Base-by-base conservation (phyloP, 2,113 vertebrate genomes). In the Urocolius indicus region DNA sequence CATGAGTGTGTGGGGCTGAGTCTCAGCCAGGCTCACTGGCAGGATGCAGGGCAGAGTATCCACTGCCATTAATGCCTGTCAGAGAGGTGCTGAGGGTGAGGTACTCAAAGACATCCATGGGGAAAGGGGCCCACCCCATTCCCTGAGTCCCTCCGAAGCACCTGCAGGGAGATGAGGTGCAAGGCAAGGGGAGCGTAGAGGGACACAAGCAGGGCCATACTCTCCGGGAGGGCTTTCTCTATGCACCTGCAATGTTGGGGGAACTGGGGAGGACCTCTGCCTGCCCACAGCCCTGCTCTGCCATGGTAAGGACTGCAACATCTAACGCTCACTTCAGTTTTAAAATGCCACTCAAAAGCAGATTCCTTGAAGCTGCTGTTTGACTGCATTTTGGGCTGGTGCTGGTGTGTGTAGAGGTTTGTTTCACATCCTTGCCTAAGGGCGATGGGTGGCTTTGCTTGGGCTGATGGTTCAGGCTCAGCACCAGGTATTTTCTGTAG, bases 41-140 rank as follows among this genome's bases (percentile, higher is more conserved):
- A 17, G 74, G 67, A 3, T 8, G 59, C 75, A 54, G 92, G 24
- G 57, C 43, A 4, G 0, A 2, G 10, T 1, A 11, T 6, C 59
- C 14, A 0, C 30, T 6, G 36, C 2, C 57, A 4, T 6, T 4
- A 8, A 11, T 0, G 10, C 61, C 3, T 32, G 4, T 11, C 45
- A 4, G 59, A 3, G 2, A 1, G 48, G 17, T 22, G 51, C 82
- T 6, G 71, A 10, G 32, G n/a, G 46, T 7, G 73, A 49, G 17
- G 2, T 38, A 7, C 15, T 13, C 19, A 26, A 1, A 41, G 55
- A 7, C 36, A 23, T 5, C 41, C 1, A 0, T 49, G 59, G 69
- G 65, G 36, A 74, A 38, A 61, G 62, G 85, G 8, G 29, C 38
- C 62, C 73, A 24, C 13, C 36, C 13, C 3, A 1, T 6, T 45